A percentile compares a stretch with the other conserved stretches of the same genome.
These are phyloP conservation scores for Teleogryllus oceanicus DNA, from an alignment of 2,888 invertebrate species.

Conservation along the genomic window DNA sequence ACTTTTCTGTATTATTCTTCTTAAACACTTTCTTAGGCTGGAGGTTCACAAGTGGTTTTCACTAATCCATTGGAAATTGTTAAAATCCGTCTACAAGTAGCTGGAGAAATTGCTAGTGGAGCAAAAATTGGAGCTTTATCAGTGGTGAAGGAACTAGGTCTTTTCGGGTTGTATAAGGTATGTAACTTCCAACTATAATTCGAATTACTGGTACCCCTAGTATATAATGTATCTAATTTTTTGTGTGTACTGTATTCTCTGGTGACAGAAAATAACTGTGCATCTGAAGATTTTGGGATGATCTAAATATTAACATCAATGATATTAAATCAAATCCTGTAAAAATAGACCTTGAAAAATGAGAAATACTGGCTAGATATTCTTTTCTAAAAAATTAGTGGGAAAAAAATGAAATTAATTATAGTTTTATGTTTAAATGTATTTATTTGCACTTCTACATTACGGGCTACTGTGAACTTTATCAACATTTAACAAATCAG, in stretches of 20 bases:
- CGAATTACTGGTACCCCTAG: neutral
- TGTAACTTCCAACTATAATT: neutral
- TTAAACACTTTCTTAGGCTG: constrained; percentile 59
- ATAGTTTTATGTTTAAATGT: too few relatives aligned
- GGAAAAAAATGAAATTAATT: too few relatives aligned
- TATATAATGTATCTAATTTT: neutral
- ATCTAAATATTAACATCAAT: too few relatives aligned
- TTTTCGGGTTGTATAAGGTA: constrained; percentile 94
- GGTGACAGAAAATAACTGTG: neutral
- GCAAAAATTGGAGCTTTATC: constrained; percentile 80
- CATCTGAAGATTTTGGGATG: too few relatives aligned
- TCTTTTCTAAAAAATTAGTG: too few relatives aligned
- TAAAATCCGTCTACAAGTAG: constrained; percentile 96
- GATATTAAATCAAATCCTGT: too few relatives aligned
- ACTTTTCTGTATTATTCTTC: constrained; percentile 38
- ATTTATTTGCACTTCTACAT: too few relatives aligned
- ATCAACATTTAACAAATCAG: too few relatives aligned
- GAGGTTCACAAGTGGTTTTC: constrained; percentile 92
- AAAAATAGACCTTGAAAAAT: too few relatives aligned
- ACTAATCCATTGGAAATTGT: constrained; percentile 99
- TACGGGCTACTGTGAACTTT: too few relatives aligned
- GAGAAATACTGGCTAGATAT: too few relatives aligned
- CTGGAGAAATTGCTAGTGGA: constrained; percentile 88
- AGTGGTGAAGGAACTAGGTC: constrained; percentile 90
- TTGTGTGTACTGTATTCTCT: neutral